Conservation (phyloP, 2,888 invertebrate genomes). For the Polymixis flavicincta region DNA sequence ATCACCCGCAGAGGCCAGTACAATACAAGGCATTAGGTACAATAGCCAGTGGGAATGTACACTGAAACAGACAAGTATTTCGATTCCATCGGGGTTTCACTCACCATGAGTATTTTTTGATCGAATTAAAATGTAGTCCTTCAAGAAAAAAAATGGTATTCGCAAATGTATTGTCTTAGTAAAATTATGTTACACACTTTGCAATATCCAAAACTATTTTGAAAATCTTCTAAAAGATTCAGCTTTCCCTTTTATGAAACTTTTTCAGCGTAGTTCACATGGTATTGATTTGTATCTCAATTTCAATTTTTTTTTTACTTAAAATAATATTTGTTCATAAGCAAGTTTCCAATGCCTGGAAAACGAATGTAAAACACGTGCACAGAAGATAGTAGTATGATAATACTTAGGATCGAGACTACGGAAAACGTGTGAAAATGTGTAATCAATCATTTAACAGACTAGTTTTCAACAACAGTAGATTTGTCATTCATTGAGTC, state of each 20-base stretch:
- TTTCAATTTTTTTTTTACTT: neutral
- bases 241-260: neutral
- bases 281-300: neutral
- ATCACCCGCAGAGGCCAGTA: slow-evolving; percentile 50
- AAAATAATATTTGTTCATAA: neutral
- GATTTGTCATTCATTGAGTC: neutral
- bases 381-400: neutral
- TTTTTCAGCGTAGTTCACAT: neutral
- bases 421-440: neutral
- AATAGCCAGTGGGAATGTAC: slow-evolving; percentile 68
- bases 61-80: slow-evolving; percentile 65
- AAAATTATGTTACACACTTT: neutral
- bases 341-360: neutral
- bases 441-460: slow-evolving; percentile 13
- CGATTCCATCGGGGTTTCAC: slow-evolving; percentile 70
- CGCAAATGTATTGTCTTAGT: neutral
- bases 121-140: neutral
- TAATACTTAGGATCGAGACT: neutral
- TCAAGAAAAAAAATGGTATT: neutral
- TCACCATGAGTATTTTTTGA: slow-evolving; percentile 72
- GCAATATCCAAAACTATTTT: neutral
- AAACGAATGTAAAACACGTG: slow-evolving; percentile 1
- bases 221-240: neutral
- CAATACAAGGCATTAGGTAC: slow-evolving; percentile 38
- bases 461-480: neutral